A percentile compares a stretch with the other conserved stretches of the same genome.
phyloP scores from a whole-genome alignment of 2,888 invertebrate species.

The Ischnura elegans region DNA sequence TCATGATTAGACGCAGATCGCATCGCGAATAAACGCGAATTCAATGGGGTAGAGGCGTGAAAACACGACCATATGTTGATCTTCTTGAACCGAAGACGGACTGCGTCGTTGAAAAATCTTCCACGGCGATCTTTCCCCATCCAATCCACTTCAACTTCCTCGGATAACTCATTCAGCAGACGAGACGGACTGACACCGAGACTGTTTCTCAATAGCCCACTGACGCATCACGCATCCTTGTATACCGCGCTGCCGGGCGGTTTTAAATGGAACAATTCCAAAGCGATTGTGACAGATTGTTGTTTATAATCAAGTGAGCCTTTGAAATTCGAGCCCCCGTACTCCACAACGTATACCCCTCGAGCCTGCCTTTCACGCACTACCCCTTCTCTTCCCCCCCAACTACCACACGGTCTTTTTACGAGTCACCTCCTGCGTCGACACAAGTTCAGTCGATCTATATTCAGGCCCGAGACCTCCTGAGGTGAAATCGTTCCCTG shows the following conservation, averaged over 20 bases:
- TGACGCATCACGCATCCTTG: conserved; percentile 41
- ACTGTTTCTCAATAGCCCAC: neutral
- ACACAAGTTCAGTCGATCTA: conserved; percentile 63
- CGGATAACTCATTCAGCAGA: conserved; percentile 39
- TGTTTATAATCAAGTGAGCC: conserved; percentile 65
- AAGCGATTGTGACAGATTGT: conserved; percentile 66
- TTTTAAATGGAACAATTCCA: conserved; percentile 66
- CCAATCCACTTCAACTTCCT: neutral
- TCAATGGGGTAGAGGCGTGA: neutral
- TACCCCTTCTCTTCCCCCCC: neutral
- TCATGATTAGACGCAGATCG: neutral
- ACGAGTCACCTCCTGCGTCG: conserved; percentile 67
- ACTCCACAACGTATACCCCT: neutral
- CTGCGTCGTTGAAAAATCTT: neutral
- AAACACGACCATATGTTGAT: neutral
- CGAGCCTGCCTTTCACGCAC: neutral
- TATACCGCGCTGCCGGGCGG: neutral
- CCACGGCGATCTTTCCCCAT: neutral
- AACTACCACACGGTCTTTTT: conserved; percentile 60
- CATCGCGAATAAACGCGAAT: neutral
- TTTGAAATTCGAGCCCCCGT: conserved; percentile 53
- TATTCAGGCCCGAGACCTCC: conserved; percentile 65
- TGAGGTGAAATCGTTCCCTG: conserved; percentile 62
- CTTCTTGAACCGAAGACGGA: neutral
- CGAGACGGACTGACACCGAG: neutral